Evolutionary conservation across 2,113 vertebrate species (phyloP).

Genomic region (Elephantulus edwardii): DNA sequence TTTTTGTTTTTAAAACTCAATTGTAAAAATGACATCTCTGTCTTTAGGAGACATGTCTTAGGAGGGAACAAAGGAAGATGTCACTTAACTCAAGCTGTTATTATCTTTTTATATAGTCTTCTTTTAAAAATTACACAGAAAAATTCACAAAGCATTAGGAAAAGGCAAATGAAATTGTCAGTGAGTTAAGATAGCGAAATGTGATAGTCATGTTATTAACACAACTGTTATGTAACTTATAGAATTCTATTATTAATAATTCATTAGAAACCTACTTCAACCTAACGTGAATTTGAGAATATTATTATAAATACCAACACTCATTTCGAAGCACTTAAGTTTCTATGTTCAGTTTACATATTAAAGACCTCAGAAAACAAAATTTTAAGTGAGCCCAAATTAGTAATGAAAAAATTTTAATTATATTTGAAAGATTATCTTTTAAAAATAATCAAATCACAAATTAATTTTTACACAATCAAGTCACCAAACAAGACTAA

Average conservation of each 20-base stretch:
- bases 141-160: conserved; percentile 9
- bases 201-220: background rate
- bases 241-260: background rate
- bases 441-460: background rate
- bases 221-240: background rate
- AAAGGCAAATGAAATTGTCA: conserved; percentile 32
- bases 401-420: conserved; percentile 3
- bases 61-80: background rate
- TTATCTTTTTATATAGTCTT: conserved; percentile 5
- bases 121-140: background rate
- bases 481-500: too few relatives aligned
- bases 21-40: background rate
- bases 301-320: background rate
- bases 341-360: conserved; percentile 34
- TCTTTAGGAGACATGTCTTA: background rate
- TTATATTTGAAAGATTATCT: background rate
- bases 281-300: conserved; percentile 22
- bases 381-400: conserved; percentile 29
- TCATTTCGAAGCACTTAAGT: background rate
- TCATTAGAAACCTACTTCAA: conserved; percentile 15
- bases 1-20: background rate
- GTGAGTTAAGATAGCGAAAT: background rate
- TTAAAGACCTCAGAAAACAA: background rate
- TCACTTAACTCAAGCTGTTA: background rate
- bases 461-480: background rate